Conservation (phyloP, 2,888 invertebrate species). For the Abrostola tripartita region DNA sequence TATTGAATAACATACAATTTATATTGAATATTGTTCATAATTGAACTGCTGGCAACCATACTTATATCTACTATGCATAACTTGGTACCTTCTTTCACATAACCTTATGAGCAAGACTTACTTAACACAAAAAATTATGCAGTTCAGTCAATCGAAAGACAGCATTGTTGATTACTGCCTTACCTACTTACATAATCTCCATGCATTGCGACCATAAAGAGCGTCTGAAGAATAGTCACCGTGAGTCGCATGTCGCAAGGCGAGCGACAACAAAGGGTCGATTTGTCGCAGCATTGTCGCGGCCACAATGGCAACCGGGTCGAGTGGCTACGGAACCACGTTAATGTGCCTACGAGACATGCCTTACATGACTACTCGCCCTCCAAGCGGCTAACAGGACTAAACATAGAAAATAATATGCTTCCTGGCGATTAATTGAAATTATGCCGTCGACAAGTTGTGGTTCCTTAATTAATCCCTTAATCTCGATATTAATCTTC, state of each 20-base stretch:
- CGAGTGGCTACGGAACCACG: constrained; percentile 64
- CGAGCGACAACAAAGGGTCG: constrained; percentile 78
- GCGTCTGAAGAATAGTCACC: constrained; percentile 45
- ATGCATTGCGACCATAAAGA: constrained; percentile 20
- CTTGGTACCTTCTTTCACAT: constrained; percentile 8
- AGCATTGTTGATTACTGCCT: constrained; percentile 22
- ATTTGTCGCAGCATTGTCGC: constrained; percentile 75
- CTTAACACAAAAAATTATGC: constrained; percentile 26
- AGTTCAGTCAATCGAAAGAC: constrained; percentile 28
- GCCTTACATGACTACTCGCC: constrained; percentile 11
- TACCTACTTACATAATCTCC: constrained; percentile 27
- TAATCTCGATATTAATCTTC: background rate
- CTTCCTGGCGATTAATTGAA: background rate
- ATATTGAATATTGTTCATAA: too few relatives aligned
- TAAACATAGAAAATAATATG: background rate
- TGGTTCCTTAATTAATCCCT: background rate
- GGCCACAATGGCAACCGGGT: constrained; percentile 73
- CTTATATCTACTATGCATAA: constrained; percentile 2
- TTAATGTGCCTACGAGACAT: constrained; percentile 66
- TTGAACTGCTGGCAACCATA: background rate
- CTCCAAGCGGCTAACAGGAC: background rate
- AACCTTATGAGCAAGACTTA: constrained; percentile 24
- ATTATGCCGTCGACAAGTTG: background rate
- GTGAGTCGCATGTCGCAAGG: constrained; percentile 61
- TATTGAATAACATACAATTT: too few relatives aligned